phyloP scores from a whole-genome alignment of 2,888 invertebrate genomes.

The Caradrina kadenii region DNA sequence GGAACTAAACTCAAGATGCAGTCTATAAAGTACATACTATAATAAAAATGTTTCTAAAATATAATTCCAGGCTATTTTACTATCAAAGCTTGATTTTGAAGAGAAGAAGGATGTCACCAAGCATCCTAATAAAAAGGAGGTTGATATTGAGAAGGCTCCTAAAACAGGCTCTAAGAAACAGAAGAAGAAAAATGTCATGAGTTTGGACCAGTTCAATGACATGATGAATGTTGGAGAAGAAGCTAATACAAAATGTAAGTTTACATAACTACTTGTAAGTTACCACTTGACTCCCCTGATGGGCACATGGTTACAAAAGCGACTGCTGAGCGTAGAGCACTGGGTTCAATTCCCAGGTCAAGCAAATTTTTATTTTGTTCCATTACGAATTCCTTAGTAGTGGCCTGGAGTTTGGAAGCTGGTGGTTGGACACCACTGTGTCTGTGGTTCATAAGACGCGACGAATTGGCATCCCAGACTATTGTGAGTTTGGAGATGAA shows the following conservation, averaged over 20 bases:
- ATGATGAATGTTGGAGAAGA: conserved; percentile 84
- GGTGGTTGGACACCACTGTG: no score
- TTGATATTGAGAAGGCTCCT: conserved; percentile 79
- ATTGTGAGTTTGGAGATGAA: no score
- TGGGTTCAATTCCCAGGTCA: no score
- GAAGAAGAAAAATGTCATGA: conserved; percentile 93
- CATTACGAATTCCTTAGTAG: no score
- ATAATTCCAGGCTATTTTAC: conserved; percentile 91
- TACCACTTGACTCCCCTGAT: background rate
- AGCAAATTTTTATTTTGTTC: no score
- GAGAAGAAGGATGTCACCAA: conserved; percentile 91
- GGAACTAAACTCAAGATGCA: no score
- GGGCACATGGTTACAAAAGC: background rate
- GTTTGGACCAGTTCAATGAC: conserved; percentile 93
- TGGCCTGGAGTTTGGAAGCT: no score
- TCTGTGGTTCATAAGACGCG: no score
- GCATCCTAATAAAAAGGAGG: conserved; percentile 83
- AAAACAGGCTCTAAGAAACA: conserved; percentile 81
- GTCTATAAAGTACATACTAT: background rate
- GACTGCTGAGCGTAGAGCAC: background rate
- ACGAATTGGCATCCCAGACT: no score
- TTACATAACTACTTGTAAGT: background rate
- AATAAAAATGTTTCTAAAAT: background rate
- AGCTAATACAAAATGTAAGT: conserved; percentile 70
- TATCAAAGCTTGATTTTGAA: conserved; percentile 94